Base-by-base conservation (phyloP, 2,888 invertebrate species). In the Caenorhabditis zanzibari region DNA sequence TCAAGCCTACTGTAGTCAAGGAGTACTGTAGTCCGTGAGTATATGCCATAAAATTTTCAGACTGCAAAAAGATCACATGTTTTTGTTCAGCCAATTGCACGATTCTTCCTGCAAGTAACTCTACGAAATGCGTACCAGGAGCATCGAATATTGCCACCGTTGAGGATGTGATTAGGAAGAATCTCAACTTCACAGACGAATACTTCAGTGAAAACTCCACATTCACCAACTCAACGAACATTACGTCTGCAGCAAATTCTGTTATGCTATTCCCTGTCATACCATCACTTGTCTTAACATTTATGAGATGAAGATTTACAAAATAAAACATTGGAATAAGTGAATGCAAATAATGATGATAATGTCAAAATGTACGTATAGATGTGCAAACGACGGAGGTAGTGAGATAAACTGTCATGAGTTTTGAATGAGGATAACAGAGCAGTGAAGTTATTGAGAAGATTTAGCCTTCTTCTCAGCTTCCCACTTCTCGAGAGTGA, bases 61-160 rank as follows among this genome's bases (percentile, higher is more conserved):
- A 69, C n/a, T 76, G 76, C 52, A 41, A 38, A 16, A 68, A 59
- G 16, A 38, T 69, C 44, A 69, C 47, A 16, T 69, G 76, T 49
- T 76, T 76, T 38, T 68, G 76, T 10, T 38, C 76, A 6, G 59
- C 76, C 26, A 61, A 76, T 19, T 76, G 76, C 49, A 56, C 35
- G 38, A 22, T 61, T 7, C 12, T 61, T 24, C 22, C 59, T n/a
- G n/a, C 12, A 2, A 49, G 5, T 0, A 69, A 69, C 52, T 14
- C 12, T 0, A 52, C 68, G n/a, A 76, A 69, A 28, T 76, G 76
- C 41, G 58, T 76, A 1, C 22, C 52, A 0, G 19, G 61, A 16
- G 9, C 49, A 49, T 52, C 59, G 22, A 69, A 59, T 3, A 12
- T 26, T 2, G 12, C 49, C 0, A 47, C 14, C 2, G 16, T 69